Conservation (phyloP, 2,797 vertebrate species). For the Muscicapa comitata region DNA sequence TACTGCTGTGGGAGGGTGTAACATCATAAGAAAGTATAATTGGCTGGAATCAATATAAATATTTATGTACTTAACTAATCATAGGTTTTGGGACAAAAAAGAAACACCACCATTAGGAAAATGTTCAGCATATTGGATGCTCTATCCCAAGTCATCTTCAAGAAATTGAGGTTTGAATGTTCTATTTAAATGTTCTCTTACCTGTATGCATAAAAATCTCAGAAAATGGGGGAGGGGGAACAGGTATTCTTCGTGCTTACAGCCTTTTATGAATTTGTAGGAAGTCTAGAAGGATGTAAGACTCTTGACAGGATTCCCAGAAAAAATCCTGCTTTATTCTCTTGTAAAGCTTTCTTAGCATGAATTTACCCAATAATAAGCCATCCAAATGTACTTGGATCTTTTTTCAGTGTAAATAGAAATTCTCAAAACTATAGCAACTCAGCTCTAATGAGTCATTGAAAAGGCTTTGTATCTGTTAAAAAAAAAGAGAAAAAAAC, state of each 20-base stretch:
- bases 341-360: neutral
- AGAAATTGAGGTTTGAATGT: neutral
- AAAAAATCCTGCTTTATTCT: neutral
- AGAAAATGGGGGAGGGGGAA: neutral
- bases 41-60: neutral
- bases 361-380: neutral
- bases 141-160: neutral
- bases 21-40: neutral
- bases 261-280: neutral
- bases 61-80: neutral
- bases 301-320: neutral
- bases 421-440: slow-evolving; percentile 21
- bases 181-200: neutral
- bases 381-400: neutral
- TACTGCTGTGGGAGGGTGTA: neutral
- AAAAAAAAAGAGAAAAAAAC: neutral
- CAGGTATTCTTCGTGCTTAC: neutral
- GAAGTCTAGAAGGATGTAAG: neutral
- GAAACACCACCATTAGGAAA: neutral
- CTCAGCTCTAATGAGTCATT: slow-evolving; percentile 17
- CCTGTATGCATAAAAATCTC: neutral
- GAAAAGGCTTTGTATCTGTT: slow-evolving; percentile 33
- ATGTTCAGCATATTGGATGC: neutral
- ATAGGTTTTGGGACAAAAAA: neutral
- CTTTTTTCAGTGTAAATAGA: slow-evolving; percentile 8